These are phyloP conservation scores for Stenodema calcarata DNA, from an alignment of 2,888 invertebrate genomes.

Conservation along the genomic window DNA sequence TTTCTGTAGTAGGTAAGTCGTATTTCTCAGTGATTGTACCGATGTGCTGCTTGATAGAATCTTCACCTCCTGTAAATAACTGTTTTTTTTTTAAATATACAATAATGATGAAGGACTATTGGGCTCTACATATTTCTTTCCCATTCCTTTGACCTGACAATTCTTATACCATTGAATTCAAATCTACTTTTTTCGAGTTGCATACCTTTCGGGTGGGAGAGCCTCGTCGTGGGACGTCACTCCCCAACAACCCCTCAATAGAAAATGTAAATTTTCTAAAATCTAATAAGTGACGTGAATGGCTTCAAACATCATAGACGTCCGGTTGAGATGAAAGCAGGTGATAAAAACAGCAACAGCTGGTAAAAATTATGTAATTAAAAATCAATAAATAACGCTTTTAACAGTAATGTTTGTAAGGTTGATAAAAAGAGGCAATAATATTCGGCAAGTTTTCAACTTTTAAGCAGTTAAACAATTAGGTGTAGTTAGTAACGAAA, in stretches of 20 bases:
- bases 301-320: too few species aligned
- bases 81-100: neutral
- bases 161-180: too few species aligned
- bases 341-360: neutral
- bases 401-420: neutral
- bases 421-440: neutral
- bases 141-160: too few species aligned
- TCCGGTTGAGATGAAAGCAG: too few species aligned
- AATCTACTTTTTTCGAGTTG: too few species aligned
- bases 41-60: neutral
- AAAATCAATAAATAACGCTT: neutral
- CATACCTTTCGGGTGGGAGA: too few species aligned
- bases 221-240: too few species aligned
- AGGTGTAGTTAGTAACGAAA: neutral
- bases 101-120: neutral
- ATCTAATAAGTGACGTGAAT: too few species aligned
- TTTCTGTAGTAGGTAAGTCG: neutral
- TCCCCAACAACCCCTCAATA: too few species aligned
- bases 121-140: neutral
- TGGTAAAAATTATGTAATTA: neutral
- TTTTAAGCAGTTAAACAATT: neutral
- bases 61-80: neutral
- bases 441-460: neutral
- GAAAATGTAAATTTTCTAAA: too few species aligned
- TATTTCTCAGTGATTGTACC: neutral